Base-by-base conservation (phyloP, 2,888 invertebrate species). In the Halocaridina rubra region DNA sequence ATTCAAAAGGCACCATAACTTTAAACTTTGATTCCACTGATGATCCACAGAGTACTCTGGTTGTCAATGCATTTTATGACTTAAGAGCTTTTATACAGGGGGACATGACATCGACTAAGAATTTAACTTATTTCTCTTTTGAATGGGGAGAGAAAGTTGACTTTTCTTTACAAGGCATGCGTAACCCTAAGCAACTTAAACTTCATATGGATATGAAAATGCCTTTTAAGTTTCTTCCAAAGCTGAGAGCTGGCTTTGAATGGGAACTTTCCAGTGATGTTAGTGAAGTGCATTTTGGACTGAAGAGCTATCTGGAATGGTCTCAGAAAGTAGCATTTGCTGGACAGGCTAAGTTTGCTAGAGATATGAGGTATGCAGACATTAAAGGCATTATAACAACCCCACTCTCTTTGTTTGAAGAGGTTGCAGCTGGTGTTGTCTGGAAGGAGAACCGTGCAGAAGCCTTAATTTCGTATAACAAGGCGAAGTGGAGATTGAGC, bases 41-140 rank as follows among this genome's bases (percentile, higher is more conserved):
- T 16, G 78, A 78, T 16, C 13, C 78, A 1, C 22, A 24, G 5
- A 72, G 78, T 8, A 77, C 82, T 2, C 19, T 84, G 1, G 30
- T 59, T 30, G 22, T 84, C 8, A 27, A 69, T 16, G 82, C 82
- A 0, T 29, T 78, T 22, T 84, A 78, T 39, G 71, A 84, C n/a
- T 7, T 84, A 16, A 74, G 24, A n/a, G 72, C 77, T 10, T 84
- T 84, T 32, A 4, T 72, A 2, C 22, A 5, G 4, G 82, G 82
- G 1, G 61, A 61, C 19, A 84, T 84, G 82, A 72, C 39, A 13
- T 30, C 71, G 16, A 61, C 29, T 1, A 74, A 61, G 61, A 22
- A 39, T 22, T 46, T 84, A 27, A 33, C 59, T 0, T 61, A n/a
- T 4, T 16, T 84, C 4, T 57, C 33, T 5, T 27, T 84, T 30